Evolutionary conservation across 1,140 invertebrate genomes (phyloP).

Genomic region (Penaeus chinensis): DNA sequence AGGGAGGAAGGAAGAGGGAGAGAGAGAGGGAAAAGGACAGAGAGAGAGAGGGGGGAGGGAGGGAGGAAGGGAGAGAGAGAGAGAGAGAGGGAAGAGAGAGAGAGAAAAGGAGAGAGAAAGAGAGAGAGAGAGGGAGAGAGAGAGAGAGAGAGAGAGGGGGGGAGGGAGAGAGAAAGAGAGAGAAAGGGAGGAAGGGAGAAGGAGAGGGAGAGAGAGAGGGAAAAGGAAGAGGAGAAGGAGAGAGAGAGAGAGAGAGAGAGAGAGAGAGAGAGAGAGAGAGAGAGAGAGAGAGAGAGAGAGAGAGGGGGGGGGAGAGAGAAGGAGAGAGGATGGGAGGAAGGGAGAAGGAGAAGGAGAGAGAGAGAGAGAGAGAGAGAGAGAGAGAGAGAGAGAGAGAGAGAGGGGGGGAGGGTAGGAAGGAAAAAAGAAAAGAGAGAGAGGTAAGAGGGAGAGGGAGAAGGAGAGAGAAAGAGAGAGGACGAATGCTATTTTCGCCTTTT

Average conservation of each 20-base stretch:
- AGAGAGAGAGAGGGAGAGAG: background rate
- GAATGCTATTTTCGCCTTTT: background rate
- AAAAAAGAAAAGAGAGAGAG: background rate
- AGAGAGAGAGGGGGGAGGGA: background rate
- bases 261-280: background rate
- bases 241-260: background rate
- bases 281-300: background rate
- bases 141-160: constrained; percentile 35
- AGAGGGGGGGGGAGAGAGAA: background rate
- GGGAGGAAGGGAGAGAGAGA: background rate
- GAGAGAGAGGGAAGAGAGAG: too few relatives aligned
- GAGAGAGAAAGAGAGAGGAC: background rate
- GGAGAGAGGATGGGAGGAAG: too few relatives aligned
- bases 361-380: too few relatives aligned
- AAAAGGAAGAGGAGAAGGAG: constrained; percentile 8
- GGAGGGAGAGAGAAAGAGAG: background rate
- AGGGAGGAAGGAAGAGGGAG: background rate
- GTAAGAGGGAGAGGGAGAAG: background rate
- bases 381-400: constrained; percentile 37
- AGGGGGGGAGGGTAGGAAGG: background rate
- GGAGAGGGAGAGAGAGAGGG: background rate
- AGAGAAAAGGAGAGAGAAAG: too few relatives aligned
- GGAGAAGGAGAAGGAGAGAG: too few relatives aligned
- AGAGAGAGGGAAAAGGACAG: too few relatives aligned
- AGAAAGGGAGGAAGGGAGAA: background rate